Percentiles rank a stretch among this genome's conserved stretches.
Evolutionary conservation across 2,888 invertebrate species (phyloP).

Genomic region (Digitonthophagus gazella): DNA sequence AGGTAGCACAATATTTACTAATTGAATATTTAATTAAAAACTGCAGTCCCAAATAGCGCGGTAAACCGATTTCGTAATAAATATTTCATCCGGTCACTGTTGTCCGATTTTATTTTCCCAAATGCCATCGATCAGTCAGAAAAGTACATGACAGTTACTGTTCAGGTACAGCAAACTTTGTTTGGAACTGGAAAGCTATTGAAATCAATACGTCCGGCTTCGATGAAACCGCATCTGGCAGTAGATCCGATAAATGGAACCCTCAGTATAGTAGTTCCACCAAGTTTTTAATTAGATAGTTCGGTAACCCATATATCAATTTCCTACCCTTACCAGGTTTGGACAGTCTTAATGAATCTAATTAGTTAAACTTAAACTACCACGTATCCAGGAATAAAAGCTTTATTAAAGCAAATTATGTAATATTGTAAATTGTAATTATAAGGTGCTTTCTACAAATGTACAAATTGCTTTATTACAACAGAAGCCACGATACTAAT

Average conservation of each 20-base stretch:
- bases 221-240: background rate
- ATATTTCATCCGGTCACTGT: background rate
- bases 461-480: too few relatives aligned
- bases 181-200: background rate
- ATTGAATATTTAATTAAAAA: background rate
- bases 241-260: background rate
- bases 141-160: background rate
- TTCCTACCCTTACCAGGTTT: too few relatives aligned
- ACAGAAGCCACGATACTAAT: too few relatives aligned
- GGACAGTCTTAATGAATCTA: too few relatives aligned
- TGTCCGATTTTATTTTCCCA: background rate
- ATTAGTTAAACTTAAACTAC: too few relatives aligned
- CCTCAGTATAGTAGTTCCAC: too few relatives aligned
- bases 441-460: too few relatives aligned
- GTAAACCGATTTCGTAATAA: background rate
- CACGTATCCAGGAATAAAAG: too few relatives aligned
- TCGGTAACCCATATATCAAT: too few relatives aligned
- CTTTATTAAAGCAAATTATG: too few relatives aligned
- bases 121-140: background rate
- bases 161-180: background rate
- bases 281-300: too few relatives aligned
- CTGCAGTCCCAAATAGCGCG: background rate
- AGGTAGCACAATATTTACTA: background rate
- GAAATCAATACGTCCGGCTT: background rate
- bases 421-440: too few relatives aligned